Evolutionary conservation across 2,797 vertebrate species (phyloP).

Genomic region (Hirundo rustica): DNA sequence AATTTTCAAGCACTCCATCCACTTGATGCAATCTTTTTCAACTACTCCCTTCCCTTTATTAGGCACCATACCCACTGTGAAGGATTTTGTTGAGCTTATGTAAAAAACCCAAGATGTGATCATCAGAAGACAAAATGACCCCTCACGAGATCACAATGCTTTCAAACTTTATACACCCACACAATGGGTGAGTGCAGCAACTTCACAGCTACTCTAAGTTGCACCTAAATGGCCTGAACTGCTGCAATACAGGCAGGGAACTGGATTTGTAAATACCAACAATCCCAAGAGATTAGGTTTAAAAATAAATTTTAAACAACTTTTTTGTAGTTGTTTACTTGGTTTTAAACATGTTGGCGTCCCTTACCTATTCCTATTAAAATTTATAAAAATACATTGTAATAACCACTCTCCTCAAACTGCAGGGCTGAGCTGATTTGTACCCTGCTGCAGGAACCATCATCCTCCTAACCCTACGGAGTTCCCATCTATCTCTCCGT

Average conservation of each 20-base stretch:
- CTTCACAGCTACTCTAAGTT: not conserved
- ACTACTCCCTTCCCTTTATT: not conserved
- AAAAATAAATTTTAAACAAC: not conserved
- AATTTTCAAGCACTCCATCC: not conserved
- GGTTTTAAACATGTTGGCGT: not conserved
- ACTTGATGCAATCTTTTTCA: not conserved
- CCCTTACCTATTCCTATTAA: not conserved
- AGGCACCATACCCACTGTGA: not conserved
- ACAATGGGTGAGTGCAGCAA: not conserved
- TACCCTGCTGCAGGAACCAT: not conserved
- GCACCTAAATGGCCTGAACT: not conserved
- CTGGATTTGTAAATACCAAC: not conserved
- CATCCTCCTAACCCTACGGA: not conserved
- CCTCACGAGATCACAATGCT: not conserved
- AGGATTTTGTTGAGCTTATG: not conserved
- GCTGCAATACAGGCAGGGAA: not conserved
- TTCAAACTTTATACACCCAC: not conserved
- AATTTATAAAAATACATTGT: not conserved
- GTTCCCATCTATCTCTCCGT: fast-evolving
- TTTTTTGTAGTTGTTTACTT: not conserved
- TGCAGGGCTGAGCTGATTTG: not conserved
- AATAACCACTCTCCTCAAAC: not conserved
- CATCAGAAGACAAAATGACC: not conserved
- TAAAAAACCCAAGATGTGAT: not conserved
- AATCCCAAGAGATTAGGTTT: not conserved